Evolutionary conservation across 2,797 vertebrate genomes (phyloP), one percentile per base, ranked within the genome.

Genomic region (Dicrostonyx torquatus): DNA sequence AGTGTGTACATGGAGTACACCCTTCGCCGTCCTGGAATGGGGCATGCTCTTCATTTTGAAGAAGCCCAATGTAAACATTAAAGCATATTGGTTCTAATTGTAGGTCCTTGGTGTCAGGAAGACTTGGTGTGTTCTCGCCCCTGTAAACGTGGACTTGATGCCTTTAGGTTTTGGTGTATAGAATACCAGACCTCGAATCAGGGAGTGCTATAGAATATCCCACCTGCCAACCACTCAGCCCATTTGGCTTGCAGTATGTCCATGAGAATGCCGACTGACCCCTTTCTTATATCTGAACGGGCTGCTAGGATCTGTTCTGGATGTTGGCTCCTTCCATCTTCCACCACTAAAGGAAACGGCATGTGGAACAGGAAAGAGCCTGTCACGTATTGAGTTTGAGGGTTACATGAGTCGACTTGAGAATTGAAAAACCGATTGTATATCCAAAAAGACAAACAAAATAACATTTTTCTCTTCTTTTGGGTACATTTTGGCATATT

Each of bases 331-430:
- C 77, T 8, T 15, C 17, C 26, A 4, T 11, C 17, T 34, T 24
- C 37, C 12, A 0, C 37, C 34, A 90, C 48, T 85, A 73, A 66
- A 83, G n/a, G 62, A 86, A 43, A 40, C 20, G 58, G 40, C 66
- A 0, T 12, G 2, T 10, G 79, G 73, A 84, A 9, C 43, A 60
- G n/a, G 22, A n/a, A 40, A 31, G 29, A 17, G 8, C 40, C 62
- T 68, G n/a, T 48, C 77, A 68, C 8, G 40, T 76, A n/a, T 14
- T 40, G 26, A 34, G 70, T 95, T 78, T 91, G 87, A 93, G 64
- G 45, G 82, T 90, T 89, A 50, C 48, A 10, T 80, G 34, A 95
- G 40, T 95, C 90, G 85, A 84, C 53, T 48, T 83, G 31, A 40
- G 82, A 60, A 86, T 87, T 17, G 83, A 43, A 84, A 92, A 94